Evolutionary conservation across 2,888 invertebrate species (phyloP), one percentile per base, ranked within the genome.

Genomic region (Pristionchus entomophagus): DNA sequence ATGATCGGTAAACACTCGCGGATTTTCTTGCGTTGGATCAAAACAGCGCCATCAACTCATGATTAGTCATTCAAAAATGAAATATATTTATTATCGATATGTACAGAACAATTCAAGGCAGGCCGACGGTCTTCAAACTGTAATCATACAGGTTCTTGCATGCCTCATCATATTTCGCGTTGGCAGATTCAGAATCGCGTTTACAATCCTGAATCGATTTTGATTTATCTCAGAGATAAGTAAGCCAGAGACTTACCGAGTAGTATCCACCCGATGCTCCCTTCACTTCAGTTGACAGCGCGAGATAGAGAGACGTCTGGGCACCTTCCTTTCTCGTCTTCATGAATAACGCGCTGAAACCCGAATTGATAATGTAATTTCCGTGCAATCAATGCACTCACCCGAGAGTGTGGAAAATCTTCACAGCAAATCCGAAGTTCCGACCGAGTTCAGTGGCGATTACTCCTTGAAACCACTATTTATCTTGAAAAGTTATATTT

Each of bases 291-390:
- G 96, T 95, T 69, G 96, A 96, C 19, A 97, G 95, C 91, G 96
- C 96, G 14, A 96, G 95, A 94, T 96, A 96, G 10, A 96, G 95
- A 81, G 97, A 95, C 0, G 97, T 95, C 86, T 95, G 95, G 0
- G 97, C 96, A 35, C 97, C 97, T 93, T 96, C 95, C 87, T 95
- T 95, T 6, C 97, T 96, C 0, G 95, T 96, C 96, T 96, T 93
- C 88, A 95, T 94, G 88, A 91, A 87, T 85, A 91, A 91, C 92
- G 92, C 92, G 51, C 92, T 90, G 53, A 19, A 87, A 69, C 1
- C 2, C 3, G 22, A 45, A 45, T 45, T 14, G 45, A 10, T 45
- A 14, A 45, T 14, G 14, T n/a, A n/a, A n/a, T n/a, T n/a, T n/a
- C n/a, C n/a, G n/a, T n/a, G n/a, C 45, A 45, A 45, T 45, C 14